These are phyloP conservation scores for Brachionichthys hirsutus DNA, from an alignment of 2,113 vertebrate species.

Conservation along the genomic window DNA sequence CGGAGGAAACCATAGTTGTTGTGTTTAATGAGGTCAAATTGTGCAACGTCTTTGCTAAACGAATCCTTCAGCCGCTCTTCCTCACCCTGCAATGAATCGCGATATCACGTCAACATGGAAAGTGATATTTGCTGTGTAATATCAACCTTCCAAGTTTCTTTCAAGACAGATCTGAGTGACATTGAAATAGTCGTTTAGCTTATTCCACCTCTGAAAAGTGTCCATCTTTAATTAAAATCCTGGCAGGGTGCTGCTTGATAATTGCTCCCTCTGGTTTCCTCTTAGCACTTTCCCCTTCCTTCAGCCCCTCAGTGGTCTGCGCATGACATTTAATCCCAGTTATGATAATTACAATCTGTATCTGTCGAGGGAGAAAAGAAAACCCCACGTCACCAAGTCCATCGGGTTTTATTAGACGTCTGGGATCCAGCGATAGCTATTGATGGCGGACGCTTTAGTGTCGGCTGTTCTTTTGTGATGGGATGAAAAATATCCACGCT, in stretches of 20 bases:
- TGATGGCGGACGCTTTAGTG: not conserved
- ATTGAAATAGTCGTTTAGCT: slow-evolving; percentile 15
- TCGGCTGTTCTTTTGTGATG: not conserved
- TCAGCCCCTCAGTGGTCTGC: slow-evolving; percentile 33
- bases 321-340: slow-evolving; percentile 49
- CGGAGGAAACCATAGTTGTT: no score
- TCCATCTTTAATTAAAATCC: slow-evolving; percentile 37
- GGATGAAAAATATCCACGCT: no score
- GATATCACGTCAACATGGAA: no score
- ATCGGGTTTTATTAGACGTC: slow-evolving; percentile 10
- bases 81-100: no score
- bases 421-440: slow-evolving; percentile 1
- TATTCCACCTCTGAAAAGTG: slow-evolving; percentile 2
- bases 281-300: slow-evolving; percentile 28
- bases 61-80: no score
- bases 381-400: slow-evolving; percentile 1
- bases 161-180: slow-evolving; percentile 17
- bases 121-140: no score
- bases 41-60: no score
- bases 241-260: slow-evolving; percentile 21
- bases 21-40: no score
- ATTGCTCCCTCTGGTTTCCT: slow-evolving; percentile 15
- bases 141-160: not conserved
- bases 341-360: slow-evolving; percentile 35
- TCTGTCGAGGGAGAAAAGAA: slow-evolving; percentile 21